Conservation (phyloP, 2,888 invertebrate genomes). For the Sinodicranocentrus sp. region DNA sequence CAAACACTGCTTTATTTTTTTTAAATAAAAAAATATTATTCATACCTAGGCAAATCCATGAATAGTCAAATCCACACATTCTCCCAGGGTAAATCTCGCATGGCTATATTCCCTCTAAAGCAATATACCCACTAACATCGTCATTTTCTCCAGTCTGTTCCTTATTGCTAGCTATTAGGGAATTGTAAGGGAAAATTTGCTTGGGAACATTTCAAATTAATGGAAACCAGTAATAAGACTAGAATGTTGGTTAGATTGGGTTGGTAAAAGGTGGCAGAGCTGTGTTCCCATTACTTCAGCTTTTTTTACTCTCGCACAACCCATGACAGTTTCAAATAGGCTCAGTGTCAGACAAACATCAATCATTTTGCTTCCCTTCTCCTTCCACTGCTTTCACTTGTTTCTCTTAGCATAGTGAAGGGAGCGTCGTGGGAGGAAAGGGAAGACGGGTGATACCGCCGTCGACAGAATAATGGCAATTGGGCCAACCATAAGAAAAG, state of each 20-base stretch:
- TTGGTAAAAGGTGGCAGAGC: not conserved
- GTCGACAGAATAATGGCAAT: no score
- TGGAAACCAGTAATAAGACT: constrained; percentile 8
- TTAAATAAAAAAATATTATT: no score
- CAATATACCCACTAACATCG: no score
- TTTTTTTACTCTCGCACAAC: not conserved
- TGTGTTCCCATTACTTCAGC: not conserved
- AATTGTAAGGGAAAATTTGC: constrained; percentile 39
- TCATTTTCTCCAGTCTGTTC: constrained; percentile 28
- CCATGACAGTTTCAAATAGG: constrained; percentile 65
- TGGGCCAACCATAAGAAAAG: no score
- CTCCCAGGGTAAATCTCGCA: no score
- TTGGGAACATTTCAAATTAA: constrained; percentile 54
- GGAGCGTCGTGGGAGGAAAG: no score
- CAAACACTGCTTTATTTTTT: no score
- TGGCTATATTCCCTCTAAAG: no score
- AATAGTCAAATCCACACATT: no score
- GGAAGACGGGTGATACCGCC: no score
- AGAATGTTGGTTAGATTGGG: not conserved
- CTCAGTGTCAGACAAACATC: constrained; percentile 64
- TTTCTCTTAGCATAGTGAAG: no score
- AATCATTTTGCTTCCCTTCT: constrained; percentile 58
- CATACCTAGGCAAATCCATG: no score
- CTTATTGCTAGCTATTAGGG: constrained; percentile 33
- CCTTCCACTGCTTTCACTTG: constrained; percentile 19